Conservation (phyloP, 2,888 invertebrate species). For the Macropis europaea region DNA sequence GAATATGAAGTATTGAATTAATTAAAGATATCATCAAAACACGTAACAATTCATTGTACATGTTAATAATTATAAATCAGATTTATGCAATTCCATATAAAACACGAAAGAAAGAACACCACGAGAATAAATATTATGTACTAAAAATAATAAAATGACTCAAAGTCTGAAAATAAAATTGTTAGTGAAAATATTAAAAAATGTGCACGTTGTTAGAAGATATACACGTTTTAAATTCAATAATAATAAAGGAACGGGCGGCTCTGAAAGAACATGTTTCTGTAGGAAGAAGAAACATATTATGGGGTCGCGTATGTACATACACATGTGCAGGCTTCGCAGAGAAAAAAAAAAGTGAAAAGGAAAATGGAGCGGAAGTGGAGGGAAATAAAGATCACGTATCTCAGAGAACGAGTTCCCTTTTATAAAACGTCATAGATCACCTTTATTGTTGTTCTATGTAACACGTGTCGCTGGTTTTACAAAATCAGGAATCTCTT, state of each 20-base stretch:
- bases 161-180: no score
- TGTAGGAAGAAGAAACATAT: slow-evolving; percentile 1
- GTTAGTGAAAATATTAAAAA: no score
- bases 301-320: not conserved
- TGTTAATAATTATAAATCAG: no score
- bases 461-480: slow-evolving; percentile 66
- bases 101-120: no score
- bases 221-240: not conserved
- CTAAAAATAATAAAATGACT: no score
- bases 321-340: not conserved
- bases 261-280: not conserved
- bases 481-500: slow-evolving; percentile 74
- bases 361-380: not conserved
- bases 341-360: not conserved
- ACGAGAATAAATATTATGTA: no score
- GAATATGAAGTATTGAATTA: no score
- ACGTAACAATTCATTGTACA: no score
- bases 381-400: slow-evolving; percentile 39
- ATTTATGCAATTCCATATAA: no score
- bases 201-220: no score
- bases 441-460: slow-evolving; percentile 66
- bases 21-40: no score
- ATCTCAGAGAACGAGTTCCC: slow-evolving; percentile 40
- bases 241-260: slow-evolving; percentile 7
- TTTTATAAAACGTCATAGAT: slow-evolving; percentile 65